phyloP scores from a whole-genome alignment of 2,797 vertebrate species.

The Macropus fuliginosus region DNA sequence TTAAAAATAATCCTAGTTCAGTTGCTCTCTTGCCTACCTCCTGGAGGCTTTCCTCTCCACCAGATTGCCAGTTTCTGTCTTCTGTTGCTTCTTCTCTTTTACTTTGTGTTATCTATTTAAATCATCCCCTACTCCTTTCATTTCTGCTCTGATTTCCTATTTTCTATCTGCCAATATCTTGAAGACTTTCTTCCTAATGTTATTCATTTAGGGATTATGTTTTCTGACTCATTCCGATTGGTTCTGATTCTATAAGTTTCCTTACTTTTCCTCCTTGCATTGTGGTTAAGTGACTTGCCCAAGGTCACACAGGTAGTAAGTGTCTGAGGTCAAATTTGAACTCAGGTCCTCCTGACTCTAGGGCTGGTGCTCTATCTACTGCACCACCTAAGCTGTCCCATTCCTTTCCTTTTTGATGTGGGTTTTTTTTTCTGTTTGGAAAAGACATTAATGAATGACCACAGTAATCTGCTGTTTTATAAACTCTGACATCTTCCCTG shows the following conservation, averaged over 20 bases:
- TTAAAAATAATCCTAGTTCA: not conserved
- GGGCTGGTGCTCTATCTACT: not conserved
- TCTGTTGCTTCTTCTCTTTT: not conserved
- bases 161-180: not conserved
- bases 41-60: not conserved
- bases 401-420: conserved; percentile 19
- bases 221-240: conserved; percentile 3
- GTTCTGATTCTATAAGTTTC: conserved; percentile 40
- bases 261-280: not conserved
- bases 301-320: not conserved
- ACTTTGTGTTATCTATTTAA: conserved; percentile 42
- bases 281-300: not conserved
- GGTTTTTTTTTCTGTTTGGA: conserved; percentile 31
- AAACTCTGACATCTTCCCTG: conserved; percentile 51
- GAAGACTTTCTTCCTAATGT: conserved; percentile 3
- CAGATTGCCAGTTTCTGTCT: not conserved
- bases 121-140: not conserved
- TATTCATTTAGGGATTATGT: conserved; percentile 31
- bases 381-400: not conserved
- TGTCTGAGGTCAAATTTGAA: not conserved
- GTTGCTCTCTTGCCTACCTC: not conserved
- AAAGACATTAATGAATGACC: conserved; percentile 22
- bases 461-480: conserved; percentile 17
- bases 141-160: not conserved
- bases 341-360: not conserved